phyloP scores from a whole-genome alignment of 2,888 invertebrate genomes.

The Macrophya annulata region DNA sequence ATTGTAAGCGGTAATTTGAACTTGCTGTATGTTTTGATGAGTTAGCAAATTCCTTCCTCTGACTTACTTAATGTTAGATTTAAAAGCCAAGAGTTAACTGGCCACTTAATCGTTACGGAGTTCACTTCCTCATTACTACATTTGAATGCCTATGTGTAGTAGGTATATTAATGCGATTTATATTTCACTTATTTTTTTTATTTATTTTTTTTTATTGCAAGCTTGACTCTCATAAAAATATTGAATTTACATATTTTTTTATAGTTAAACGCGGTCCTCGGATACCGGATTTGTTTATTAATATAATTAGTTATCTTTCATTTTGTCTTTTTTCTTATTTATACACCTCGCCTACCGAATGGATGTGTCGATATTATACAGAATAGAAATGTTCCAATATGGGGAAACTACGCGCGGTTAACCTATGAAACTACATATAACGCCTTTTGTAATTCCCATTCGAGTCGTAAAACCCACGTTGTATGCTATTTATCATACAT shows the following conservation, averaged over 20 bases:
- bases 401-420: neutral
- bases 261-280: too few relatives aligned
- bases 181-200: neutral
- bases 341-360: too few relatives aligned
- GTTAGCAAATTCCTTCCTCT: slow-evolving; percentile 16
- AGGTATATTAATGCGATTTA: neutral
- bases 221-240: neutral
- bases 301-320: too few relatives aligned
- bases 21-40: slow-evolving; percentile 35
- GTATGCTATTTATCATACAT: slow-evolving; percentile 22
- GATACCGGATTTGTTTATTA: too few relatives aligned
- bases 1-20: neutral
- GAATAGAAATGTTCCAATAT: neutral
- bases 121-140: slow-evolving; percentile 10
- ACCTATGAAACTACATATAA: neutral
- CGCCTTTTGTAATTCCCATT: neutral
- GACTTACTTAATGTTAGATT: slow-evolving; percentile 10
- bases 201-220: neutral
- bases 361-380: neutral
- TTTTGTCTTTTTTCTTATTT: too few relatives aligned
- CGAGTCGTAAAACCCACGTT: slow-evolving; percentile 11
- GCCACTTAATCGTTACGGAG: slow-evolving; percentile 1
- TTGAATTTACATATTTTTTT: too few relatives aligned
- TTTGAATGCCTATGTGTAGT: neutral
- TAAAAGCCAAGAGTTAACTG: slow-evolving; percentile 2